These are phyloP conservation scores for Cheilosia soror DNA, from an alignment of 2,888 invertebrate species.

Conservation along the genomic window DNA sequence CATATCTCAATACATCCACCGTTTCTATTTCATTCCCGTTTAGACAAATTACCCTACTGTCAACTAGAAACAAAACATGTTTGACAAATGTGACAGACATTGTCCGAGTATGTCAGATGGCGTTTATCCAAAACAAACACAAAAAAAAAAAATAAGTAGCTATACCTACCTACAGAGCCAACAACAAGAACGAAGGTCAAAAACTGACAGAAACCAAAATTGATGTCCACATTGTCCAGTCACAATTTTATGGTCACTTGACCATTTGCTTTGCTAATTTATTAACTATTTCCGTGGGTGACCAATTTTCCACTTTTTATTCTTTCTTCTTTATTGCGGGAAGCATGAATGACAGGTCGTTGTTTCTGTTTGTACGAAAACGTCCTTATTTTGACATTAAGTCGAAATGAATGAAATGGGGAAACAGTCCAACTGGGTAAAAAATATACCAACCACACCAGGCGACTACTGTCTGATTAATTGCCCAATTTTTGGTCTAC, in stretches of 20 bases:
- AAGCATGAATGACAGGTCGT: conserved; percentile 72
- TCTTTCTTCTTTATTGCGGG: conserved; percentile 30
- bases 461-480: conserved; percentile 72
- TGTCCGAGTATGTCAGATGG: conserved; percentile 56
- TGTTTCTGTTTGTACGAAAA: conserved; percentile 29
- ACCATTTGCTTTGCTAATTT: conserved; percentile 77
- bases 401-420: conserved; percentile 38
- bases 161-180: background rate
- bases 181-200: conserved; percentile 37
- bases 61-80: conserved; percentile 19
- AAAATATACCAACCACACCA: conserved; percentile 23
- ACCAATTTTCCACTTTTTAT: conserved; percentile 77
- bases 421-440: conserved; percentile 29
- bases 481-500: conserved; percentile 66
- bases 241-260: conserved; percentile 78
- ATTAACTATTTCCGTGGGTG: conserved; percentile 78
- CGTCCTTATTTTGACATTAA: conserved; percentile 71
- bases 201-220: conserved; percentile 69
- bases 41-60: conserved; percentile 59
- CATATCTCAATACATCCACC: background rate
- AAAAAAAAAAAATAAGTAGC: conserved; percentile 7
- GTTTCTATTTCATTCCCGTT: background rate
- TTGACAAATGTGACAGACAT: conserved; percentile 49
- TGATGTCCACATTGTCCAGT: conserved; percentile 74
- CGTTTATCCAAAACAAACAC: conserved; percentile 19